phyloP scores from a whole-genome alignment of 2,797 vertebrate species.

The Sebastes hubbsi region DNA sequence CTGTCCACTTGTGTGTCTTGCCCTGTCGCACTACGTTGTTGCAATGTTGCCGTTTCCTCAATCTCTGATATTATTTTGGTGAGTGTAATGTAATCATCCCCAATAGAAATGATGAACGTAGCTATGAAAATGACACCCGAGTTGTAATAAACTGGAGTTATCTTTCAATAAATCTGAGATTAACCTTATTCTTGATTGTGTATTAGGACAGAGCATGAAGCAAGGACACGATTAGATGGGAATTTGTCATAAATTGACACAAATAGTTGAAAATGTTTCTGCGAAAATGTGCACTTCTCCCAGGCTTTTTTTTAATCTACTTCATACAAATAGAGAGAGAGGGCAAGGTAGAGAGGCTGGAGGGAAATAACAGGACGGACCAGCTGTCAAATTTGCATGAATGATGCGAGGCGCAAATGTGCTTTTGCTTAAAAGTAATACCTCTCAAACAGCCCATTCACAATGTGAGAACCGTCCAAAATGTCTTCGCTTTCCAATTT shows the following conservation, averaged over 20 bases:
- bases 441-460: neutral
- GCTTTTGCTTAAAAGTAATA: slow-evolving; percentile 3
- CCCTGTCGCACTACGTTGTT: neutral
- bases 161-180: neutral
- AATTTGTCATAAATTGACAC: neutral
- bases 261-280: neutral
- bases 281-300: neutral
- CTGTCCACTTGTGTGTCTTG: neutral
- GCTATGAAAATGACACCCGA: neutral
- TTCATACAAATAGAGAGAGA: neutral
- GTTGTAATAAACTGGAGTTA: neutral
- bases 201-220: neutral
- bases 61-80: neutral
- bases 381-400: neutral
- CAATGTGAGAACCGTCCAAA: neutral
- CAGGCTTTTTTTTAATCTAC: neutral
- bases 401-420: neutral
- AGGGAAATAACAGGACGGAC: neutral
- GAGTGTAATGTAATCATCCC: neutral
- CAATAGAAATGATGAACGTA: neutral
- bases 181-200: neutral
- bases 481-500: neutral
- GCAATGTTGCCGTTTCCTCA: neutral
- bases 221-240: neutral
- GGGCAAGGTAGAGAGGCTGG: neutral